Conservation (phyloP, 2,113 vertebrate genomes). For the Pundamilia nyererei region DNA sequence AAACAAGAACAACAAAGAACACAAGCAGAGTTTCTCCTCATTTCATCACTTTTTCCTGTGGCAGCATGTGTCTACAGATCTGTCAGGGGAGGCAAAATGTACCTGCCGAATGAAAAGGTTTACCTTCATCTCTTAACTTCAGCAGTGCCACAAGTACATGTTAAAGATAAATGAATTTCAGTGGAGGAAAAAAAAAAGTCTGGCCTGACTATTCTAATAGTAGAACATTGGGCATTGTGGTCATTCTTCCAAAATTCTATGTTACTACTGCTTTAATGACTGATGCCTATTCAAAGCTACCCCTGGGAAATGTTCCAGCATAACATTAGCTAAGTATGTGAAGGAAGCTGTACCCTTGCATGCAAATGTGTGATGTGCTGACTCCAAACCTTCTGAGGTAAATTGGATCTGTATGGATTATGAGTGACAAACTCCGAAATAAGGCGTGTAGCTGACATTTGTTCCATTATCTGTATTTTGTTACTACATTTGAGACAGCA, state of each 20-base stretch:
- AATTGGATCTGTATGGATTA: neutral
- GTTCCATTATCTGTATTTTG: neutral
- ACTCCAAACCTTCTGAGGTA: neutral
- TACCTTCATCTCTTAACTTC: neutral
- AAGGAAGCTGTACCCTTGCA: neutral
- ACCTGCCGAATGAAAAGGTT: neutral
- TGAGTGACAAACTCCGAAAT: neutral
- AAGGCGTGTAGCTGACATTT: neutral
- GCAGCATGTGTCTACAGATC: neutral
- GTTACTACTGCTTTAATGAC: neutral
- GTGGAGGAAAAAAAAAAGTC: neutral
- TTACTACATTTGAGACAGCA: neutral
- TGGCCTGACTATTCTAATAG: neutral
- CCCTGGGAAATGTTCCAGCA: neutral
- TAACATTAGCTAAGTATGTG: neutral
- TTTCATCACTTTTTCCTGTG: constrained; percentile 52
- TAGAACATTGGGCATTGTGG: neutral
- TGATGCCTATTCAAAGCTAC: neutral
- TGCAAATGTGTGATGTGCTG: constrained; percentile 2
- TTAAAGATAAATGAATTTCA: neutral
- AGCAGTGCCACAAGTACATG: neutral
- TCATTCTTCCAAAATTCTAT: neutral
- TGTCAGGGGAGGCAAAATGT: constrained; percentile 2
- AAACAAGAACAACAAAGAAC: constrained; percentile 33
- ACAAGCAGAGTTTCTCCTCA: constrained; percentile 22